phyloP scores from a whole-genome alignment of 2,113 vertebrate species.

The Gnathonemus longibarbis region DNA sequence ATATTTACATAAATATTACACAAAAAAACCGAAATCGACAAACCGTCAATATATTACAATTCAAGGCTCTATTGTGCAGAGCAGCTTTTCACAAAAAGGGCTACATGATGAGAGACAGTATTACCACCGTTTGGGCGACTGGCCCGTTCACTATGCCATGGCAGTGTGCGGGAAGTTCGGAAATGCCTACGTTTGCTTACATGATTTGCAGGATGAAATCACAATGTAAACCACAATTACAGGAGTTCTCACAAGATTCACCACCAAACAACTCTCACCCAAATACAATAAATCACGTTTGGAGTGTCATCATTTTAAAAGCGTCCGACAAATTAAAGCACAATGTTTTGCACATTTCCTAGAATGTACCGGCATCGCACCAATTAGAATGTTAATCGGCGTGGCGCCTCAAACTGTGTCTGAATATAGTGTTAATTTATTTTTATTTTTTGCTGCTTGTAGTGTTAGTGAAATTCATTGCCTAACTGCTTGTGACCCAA shows the following conservation, averaged over 20 bases:
- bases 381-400: neutral
- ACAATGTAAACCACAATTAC: neutral
- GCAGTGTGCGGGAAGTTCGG: neutral
- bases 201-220: neutral
- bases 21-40: neutral
- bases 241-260: neutral
- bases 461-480: slow-evolving; percentile 28
- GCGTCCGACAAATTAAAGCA: neutral
- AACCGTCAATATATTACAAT: neutral
- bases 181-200: neutral
- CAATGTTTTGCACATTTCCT: neutral
- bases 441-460: neutral
- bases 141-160: neutral
- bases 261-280: neutral
- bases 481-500: slow-evolving; percentile 38
- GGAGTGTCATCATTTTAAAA: neutral
- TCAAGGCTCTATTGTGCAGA: neutral
- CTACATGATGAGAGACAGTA: neutral
- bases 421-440: slow-evolving; percentile 12
- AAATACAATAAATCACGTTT: neutral
- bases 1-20: neutral
- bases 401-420: slow-evolving; percentile 31
- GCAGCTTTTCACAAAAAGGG: neutral
- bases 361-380: neutral
- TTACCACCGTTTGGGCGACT: neutral